Evolutionary conservation across 2,888 invertebrate genomes (phyloP).

Genomic region (Chloroclystis v-ata): DNA sequence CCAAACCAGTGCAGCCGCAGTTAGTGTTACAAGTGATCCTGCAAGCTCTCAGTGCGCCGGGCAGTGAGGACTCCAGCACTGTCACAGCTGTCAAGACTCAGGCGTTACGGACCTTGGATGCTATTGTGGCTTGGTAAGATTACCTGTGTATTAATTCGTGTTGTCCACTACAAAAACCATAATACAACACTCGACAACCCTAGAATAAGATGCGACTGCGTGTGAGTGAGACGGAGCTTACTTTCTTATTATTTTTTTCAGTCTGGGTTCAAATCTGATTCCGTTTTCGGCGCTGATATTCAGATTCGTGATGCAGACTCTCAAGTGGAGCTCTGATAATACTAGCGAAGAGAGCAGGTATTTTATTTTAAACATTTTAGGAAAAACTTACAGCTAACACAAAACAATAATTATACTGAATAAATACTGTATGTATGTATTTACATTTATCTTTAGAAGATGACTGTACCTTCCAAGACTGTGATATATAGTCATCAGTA

Average conservation of each 20-base stretch:
- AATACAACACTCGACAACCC: too few relatives aligned
- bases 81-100: constrained; percentile 48
- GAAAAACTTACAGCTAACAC: too few relatives aligned
- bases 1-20: constrained; percentile 60
- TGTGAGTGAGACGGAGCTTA: too few relatives aligned
- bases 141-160: too few relatives aligned
- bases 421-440: neutral
- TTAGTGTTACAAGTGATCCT: constrained; percentile 53
- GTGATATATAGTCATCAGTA: too few relatives aligned
- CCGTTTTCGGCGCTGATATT: constrained; percentile 62
- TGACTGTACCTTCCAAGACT: too few relatives aligned
- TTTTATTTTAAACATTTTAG: too few relatives aligned
- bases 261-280: constrained; percentile 60
- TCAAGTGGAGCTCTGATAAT: constrained; percentile 61
- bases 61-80: constrained; percentile 28
- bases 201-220: too few relatives aligned
- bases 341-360: constrained; percentile 51
- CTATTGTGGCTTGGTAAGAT: constrained; percentile 60
- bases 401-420: too few relatives aligned
- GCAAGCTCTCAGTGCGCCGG: constrained; percentile 51
- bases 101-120: constrained; percentile 58
- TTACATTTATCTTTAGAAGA: too few relatives aligned
- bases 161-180: too few relatives aligned
- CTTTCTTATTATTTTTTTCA: constrained; percentile 39
- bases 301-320: constrained; percentile 59